Evolutionary conservation across 2,797 vertebrate species (phyloP), one percentile per base, ranked within the genome.

Genomic region (Limnodromus scolopaceus): DNA sequence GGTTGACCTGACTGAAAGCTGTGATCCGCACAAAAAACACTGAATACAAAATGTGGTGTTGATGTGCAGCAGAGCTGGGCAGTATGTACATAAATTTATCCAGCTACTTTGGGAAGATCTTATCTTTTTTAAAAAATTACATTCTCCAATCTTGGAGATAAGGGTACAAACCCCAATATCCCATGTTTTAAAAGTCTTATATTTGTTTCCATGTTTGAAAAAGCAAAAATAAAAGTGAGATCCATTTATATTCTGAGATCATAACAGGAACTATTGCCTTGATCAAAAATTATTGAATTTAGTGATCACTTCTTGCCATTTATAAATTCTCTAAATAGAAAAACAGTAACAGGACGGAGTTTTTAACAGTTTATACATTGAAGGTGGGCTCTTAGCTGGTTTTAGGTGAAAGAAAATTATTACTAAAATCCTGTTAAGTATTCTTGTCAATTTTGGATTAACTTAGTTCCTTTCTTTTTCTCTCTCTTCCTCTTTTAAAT

Each of bases 1-100:
- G 87, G 36, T 8, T 84, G 93, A 94, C 51, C 96, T 89, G 96
- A 87, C 39, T 81, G 91, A 85, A 97, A 97, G 93, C 81, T 96
- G 81, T 60, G 83, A 93, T 94, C 80, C 38, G 32, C 70, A 92
- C 38, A 53, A 60, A 94, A 14, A 84, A 63, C 63, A 2, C 70
- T 72, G 96, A 93, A 96, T 95, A 34, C 51, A 32, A 79, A 96
- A 93, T 74, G 39, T 41, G 57, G 4, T 24, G 63, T 14, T 38
- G 69, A 18, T 74, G 51, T 1, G 3, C 13, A 34, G 64, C 65
- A 68, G 63, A 92, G 78, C 53, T 89, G 76, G 49, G 80, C 48
- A 86, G 10, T 36, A 13, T 27, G 18, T 11, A 17, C 1, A 2
- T 63, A 43, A 32, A 60, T 79, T 90, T 90, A 66, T 39, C 6